phyloP scores from a whole-genome alignment of 2,113 vertebrate species.

The Cervus canadensis region DNA sequence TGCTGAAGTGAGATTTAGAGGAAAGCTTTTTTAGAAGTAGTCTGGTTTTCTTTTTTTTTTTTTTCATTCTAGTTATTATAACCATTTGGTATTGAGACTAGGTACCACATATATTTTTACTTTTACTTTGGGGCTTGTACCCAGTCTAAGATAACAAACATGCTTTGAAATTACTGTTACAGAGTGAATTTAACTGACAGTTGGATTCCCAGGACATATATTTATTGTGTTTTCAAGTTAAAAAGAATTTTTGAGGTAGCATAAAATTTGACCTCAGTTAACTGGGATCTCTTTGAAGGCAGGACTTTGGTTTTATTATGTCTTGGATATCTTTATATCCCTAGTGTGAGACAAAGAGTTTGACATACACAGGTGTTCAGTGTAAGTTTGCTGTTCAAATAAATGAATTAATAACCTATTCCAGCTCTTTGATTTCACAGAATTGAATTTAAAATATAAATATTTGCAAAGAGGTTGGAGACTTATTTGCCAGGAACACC shows the following conservation, averaged over 20 bases:
- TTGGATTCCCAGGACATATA: neutral
- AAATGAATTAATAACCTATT: neutral
- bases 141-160: slow-evolving; percentile 43
- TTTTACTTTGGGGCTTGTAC: neutral
- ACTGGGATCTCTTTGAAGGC: neutral
- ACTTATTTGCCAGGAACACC: neutral
- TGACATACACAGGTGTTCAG: neutral
- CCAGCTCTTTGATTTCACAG: neutral
- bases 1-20: slow-evolving; percentile 45
- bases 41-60: neutral
- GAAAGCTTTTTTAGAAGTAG: slow-evolving; percentile 40
- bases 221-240: neutral
- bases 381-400: neutral
- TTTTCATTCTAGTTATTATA: slow-evolving; percentile 27
- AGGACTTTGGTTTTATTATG: slow-evolving; percentile 5
- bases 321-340: neutral
- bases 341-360: neutral
- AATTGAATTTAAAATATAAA: slow-evolving; percentile 6
- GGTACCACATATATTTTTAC: neutral
- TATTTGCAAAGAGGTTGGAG: neutral
- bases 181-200: slow-evolving; percentile 37
- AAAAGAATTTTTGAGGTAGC: neutral
- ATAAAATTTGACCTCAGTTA: neutral
- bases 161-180: slow-evolving; percentile 45
- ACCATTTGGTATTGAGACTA: neutral